These are phyloP conservation scores for Hemaris fuciformis DNA, from an alignment of 2,888 invertebrate species.

Conservation along the genomic window DNA sequence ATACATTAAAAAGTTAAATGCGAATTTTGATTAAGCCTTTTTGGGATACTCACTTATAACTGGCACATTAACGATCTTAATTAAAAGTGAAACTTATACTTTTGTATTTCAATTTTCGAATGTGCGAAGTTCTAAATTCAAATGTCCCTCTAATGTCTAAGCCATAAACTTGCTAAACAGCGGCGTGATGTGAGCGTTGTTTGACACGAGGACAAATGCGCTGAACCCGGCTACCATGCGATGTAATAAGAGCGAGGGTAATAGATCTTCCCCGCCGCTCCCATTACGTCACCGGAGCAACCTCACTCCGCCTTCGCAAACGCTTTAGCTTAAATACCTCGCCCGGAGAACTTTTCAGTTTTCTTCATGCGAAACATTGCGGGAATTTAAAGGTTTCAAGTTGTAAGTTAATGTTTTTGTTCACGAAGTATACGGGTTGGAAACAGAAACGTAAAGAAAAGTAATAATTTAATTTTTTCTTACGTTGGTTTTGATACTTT, in stretches of 20 bases:
- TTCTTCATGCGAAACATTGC: neutral
- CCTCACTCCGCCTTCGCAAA: neutral
- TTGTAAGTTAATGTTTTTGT: neutral
- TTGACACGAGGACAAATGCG: slow-evolving; percentile 4
- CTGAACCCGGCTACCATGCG: neutral
- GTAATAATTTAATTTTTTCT: neutral
- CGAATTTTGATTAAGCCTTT: too few relatives aligned
- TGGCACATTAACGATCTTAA: too few relatives aligned
- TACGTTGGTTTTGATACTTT: too few relatives aligned
- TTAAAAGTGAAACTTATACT: neutral
- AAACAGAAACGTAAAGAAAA: neutral
- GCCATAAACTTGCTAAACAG: neutral
- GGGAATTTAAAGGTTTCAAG: neutral
- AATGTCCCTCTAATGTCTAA: neutral
- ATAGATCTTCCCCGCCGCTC: neutral
- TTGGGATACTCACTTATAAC: too few relatives aligned
- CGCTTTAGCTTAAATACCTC: neutral
- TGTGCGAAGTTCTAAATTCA: neutral
- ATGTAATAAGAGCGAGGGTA: slow-evolving; percentile 1
- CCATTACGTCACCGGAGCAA: neutral
- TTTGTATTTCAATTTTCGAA: neutral
- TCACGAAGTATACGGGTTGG: neutral
- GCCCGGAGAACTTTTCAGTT: neutral
- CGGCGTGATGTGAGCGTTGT: neutral
- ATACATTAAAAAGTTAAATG: too few relatives aligned